Evolutionary conservation across 2,888 invertebrate genomes (phyloP).

Genomic region (Philopedon plagiatum): DNA sequence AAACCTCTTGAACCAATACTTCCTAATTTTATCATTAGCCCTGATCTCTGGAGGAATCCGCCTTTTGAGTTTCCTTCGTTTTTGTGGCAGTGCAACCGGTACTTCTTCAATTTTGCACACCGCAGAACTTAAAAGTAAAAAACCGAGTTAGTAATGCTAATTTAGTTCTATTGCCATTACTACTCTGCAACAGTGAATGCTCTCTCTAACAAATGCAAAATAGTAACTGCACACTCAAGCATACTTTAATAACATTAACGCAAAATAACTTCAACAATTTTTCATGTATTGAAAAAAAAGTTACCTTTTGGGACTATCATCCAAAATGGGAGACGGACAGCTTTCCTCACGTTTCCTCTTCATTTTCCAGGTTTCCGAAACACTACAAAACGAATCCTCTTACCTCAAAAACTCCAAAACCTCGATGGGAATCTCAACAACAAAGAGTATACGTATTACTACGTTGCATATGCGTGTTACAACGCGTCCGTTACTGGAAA

Average conservation of each 20-base stretch:
- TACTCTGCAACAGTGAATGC: too few relatives aligned
- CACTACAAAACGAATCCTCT: not conserved
- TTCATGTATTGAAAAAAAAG: not conserved
- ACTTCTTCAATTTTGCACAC: too few relatives aligned
- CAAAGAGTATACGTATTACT: too few relatives aligned
- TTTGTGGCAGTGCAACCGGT: slow-evolving; percentile 41
- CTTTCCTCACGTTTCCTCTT: slow-evolving; percentile 67
- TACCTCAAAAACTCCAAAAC: not conserved
- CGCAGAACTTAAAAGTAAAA: too few relatives aligned
- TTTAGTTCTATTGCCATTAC: too few relatives aligned
- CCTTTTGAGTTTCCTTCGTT: slow-evolving; percentile 65
- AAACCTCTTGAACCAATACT: slow-evolving; percentile 94
- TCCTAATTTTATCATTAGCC: slow-evolving; percentile 76
- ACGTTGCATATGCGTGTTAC: too few relatives aligned
- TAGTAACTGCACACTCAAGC: too few relatives aligned
- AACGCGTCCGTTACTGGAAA: too few relatives aligned
- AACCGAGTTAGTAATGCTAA: too few relatives aligned
- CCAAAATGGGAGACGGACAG: slow-evolving; percentile 61
- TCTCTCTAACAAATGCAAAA: too few relatives aligned
- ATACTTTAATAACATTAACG: too few relatives aligned
- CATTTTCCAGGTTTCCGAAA: slow-evolving; percentile 49
- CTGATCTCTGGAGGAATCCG: slow-evolving; percentile 75
- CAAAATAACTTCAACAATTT: too few relatives aligned
- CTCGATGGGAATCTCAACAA: not conserved
- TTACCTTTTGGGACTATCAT: slow-evolving; percentile 70